Evolutionary conservation across 2,888 invertebrate genomes (phyloP).

Genomic region (Lydus trimaculatus): DNA sequence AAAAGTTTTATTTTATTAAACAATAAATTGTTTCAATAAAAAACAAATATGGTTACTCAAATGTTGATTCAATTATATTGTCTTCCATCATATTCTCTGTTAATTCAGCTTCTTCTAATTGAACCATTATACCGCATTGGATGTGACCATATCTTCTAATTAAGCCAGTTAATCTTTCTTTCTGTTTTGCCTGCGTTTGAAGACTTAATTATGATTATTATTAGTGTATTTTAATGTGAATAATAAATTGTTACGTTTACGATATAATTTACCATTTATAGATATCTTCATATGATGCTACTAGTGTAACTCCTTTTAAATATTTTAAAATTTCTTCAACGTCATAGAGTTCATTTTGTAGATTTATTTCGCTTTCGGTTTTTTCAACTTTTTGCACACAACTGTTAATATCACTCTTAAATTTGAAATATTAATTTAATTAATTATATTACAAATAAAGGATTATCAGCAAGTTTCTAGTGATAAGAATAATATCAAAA

Average conservation of each 20-base stretch:
- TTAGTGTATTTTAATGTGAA: slow-evolving; percentile 5
- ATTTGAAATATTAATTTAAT: slow-evolving; percentile 16
- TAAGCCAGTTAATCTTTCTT: slow-evolving; percentile 44
- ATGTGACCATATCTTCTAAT: slow-evolving; percentile 43
- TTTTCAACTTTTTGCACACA: slow-evolving; percentile 42
- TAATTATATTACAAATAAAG: too few species aligned
- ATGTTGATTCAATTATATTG: slow-evolving; percentile 50
- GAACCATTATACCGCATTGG: slow-evolving; percentile 46
- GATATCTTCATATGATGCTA: slow-evolving; percentile 59
- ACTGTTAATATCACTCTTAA: slow-evolving; percentile 52
- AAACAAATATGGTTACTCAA: slow-evolving; percentile 39
- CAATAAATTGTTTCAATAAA: neutral
- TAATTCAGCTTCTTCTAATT: slow-evolving; percentile 46
- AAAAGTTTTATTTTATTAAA: neutral
- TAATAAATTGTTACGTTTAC: neutral
- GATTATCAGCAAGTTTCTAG: too few species aligned
- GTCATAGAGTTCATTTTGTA: slow-evolving; percentile 54
- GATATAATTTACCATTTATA: slow-evolving; percentile 58
- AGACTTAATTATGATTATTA: slow-evolving; percentile 37
- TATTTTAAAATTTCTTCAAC: slow-evolving; percentile 58
- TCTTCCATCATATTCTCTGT: slow-evolving; percentile 46
- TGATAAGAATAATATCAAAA: too few species aligned
- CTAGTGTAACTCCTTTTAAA: slow-evolving; percentile 57
- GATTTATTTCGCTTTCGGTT: slow-evolving; percentile 46
- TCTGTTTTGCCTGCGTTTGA: slow-evolving; percentile 49